Percentiles rank a stretch among this genome's conserved stretches.
phyloP scores from a whole-genome alignment of 1,140 invertebrate species.

The Mycetomoellerius zeteki region DNA sequence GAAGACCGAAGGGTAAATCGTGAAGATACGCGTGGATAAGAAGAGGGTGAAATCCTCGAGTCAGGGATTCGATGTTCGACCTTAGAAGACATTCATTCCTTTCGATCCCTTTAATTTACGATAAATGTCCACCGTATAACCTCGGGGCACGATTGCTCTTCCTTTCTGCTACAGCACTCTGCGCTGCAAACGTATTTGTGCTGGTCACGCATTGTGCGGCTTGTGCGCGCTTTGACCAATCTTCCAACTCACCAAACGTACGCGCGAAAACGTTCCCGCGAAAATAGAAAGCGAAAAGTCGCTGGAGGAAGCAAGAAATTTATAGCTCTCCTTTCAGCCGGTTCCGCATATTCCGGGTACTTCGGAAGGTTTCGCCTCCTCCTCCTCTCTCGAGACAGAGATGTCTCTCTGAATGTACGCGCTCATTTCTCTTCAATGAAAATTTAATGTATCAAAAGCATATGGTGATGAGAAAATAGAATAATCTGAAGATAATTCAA shows the following conservation, averaged over 20 bases:
- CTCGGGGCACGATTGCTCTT: slow-evolving; percentile 17
- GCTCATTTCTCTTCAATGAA: slow-evolving; percentile 10
- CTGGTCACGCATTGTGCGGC: slow-evolving; percentile 32
- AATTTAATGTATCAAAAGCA: slow-evolving; percentile 13
- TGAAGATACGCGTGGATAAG: neutral
- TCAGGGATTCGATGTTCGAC: neutral
- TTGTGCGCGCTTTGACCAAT: slow-evolving; percentile 12
- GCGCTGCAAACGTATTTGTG: slow-evolving; percentile 40
- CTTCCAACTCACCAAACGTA: slow-evolving; percentile 35
- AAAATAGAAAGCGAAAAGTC: slow-evolving; percentile 52
- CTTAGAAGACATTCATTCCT: slow-evolving; percentile 1
- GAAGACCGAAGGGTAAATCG: neutral
- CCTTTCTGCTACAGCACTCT: neutral
- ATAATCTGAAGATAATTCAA: neutral
- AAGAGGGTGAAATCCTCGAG: neutral
- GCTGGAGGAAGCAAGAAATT: slow-evolving; percentile 34
- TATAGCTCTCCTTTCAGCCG: slow-evolving; percentile 36
- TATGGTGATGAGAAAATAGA: neutral
- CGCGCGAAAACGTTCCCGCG: slow-evolving; percentile 48
- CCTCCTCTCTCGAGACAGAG: neutral
- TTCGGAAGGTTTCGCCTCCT: neutral
- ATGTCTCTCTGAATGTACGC: neutral
- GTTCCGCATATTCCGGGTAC: neutral
- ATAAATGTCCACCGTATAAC: slow-evolving; percentile 54
- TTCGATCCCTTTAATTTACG: slow-evolving; percentile 58